phyloP scores from a whole-genome alignment of 2,113 vertebrate genomes.

The Chamaea fasciata region DNA sequence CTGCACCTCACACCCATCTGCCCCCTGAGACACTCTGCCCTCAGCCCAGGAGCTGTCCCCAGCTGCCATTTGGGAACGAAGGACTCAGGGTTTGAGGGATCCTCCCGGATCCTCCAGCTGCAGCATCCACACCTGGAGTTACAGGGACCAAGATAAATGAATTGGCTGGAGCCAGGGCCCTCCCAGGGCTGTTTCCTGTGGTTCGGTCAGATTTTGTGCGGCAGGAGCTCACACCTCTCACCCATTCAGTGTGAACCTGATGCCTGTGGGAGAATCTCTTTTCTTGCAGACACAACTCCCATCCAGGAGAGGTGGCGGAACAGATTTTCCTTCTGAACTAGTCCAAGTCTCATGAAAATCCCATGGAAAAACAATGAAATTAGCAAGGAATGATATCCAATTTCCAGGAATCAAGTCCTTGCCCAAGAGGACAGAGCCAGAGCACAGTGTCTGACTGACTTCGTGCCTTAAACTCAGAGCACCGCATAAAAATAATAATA shows the following conservation, averaged over 20 bases:
- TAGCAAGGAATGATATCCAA: neutral
- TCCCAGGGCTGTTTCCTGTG: neutral
- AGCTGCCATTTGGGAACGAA: neutral
- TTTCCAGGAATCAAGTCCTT: neutral
- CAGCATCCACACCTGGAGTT: neutral
- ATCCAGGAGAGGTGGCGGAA: neutral
- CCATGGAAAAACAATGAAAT: neutral
- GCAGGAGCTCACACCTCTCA: neutral
- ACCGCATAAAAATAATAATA: neutral
- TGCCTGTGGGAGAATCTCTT: neutral
- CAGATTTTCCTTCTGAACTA: neutral
- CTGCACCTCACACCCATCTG: too few relatives aligned
- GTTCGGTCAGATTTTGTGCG: neutral
- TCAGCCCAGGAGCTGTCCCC: neutral
- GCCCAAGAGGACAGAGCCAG: neutral
- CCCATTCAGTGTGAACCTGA: neutral
- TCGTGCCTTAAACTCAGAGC: neutral
- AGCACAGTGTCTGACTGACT: neutral
- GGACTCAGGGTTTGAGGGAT: neutral
- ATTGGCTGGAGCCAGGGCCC: neutral
- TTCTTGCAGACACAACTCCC: neutral
- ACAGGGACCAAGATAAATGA: neutral
- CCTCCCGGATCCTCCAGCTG: rapidly evolving
- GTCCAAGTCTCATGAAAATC: neutral
- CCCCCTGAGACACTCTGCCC: neutral